Evolutionary conservation across 2,113 vertebrate species (phyloP).

Genomic region (Theropithecus gelada): DNA sequence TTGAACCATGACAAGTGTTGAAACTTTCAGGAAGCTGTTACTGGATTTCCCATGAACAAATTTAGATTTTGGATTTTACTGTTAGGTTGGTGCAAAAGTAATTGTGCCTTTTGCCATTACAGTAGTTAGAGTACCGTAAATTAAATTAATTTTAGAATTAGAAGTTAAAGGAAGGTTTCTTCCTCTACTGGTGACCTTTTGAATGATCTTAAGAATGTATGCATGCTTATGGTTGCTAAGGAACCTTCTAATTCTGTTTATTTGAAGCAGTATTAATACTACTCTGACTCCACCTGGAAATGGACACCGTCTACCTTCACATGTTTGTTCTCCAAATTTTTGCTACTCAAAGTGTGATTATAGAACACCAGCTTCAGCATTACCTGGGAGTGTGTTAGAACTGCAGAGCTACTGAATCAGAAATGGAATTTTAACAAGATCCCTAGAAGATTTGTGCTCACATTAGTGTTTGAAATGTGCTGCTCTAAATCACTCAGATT

Average conservation of each 20-base stretch:
- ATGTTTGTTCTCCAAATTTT: background rate
- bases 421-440: slow-evolving; percentile 30
- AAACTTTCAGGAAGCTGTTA: background rate
- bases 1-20: background rate
- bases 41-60: background rate
- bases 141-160: background rate
- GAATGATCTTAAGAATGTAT: background rate
- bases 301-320: accelerated
- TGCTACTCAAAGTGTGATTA: background rate
- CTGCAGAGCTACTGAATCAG: background rate
- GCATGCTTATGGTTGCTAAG: background rate
- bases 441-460: background rate
- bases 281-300: background rate
- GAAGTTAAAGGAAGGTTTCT: background rate
- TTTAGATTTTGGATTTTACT: background rate
- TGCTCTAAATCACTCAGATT: background rate
- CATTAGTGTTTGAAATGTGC: background rate
- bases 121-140: background rate
- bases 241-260: background rate
- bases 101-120: too few relatives aligned
- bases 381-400: background rate
- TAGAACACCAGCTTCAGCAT: background rate
- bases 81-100: too few relatives aligned
- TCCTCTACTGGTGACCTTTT: background rate
- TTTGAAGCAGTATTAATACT: background rate